Conservation (phyloP, 2,888 invertebrate genomes). For the Mellilla xanthometata region DNA sequence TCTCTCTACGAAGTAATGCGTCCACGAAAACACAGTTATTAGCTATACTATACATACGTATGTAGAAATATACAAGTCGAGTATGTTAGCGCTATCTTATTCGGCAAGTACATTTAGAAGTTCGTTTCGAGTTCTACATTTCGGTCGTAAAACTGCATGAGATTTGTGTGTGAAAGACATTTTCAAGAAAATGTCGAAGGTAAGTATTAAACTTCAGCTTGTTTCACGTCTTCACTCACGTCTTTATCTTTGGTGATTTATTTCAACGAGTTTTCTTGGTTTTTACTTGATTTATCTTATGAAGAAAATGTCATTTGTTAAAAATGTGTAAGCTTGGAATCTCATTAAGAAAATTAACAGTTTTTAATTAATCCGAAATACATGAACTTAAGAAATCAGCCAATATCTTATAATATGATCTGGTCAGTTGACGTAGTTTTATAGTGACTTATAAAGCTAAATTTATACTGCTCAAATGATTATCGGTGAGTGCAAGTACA, state of each 20-base stretch:
- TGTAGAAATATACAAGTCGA: slow-evolving; percentile 38
- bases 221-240: neutral
- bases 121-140: slow-evolving; percentile 13
- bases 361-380: too few species aligned
- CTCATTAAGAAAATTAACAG: too few species aligned
- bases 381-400: too few species aligned
- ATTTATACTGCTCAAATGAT: too few species aligned
- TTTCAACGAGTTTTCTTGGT: neutral
- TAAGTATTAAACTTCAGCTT: slow-evolving; percentile 2
- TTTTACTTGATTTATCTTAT: too few species aligned
- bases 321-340: too few species aligned
- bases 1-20: slow-evolving; percentile 53
- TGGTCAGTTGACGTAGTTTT: too few species aligned
- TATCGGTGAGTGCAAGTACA: too few species aligned
- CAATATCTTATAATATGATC: too few species aligned
- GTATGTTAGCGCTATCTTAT: slow-evolving; percentile 26
- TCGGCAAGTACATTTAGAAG: slow-evolving; percentile 13
- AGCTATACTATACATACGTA: slow-evolving; percentile 40
- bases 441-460: too few species aligned
- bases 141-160: slow-evolving; percentile 14
- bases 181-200: slow-evolving; percentile 6
- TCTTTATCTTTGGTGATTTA: neutral
- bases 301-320: too few species aligned
- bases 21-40: slow-evolving; percentile 48
- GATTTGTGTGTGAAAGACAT: slow-evolving; percentile 11